Evolutionary conservation across 2,797 vertebrate species (phyloP).

Genomic region (Sebastes iracundus): DNA sequence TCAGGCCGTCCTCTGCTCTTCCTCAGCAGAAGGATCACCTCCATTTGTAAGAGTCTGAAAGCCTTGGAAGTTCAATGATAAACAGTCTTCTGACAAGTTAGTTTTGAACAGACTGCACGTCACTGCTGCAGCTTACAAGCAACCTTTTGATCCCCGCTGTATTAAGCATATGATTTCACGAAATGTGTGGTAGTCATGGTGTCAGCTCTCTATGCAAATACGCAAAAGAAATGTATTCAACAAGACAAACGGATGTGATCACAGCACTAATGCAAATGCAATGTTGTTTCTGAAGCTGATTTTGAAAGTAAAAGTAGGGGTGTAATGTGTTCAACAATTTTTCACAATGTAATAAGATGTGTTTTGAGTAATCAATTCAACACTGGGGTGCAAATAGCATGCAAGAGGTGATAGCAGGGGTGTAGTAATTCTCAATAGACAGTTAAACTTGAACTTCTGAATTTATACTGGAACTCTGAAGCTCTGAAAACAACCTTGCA

Average conservation of each 20-base stretch:
- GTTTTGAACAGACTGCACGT: neutral
- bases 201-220: slow-evolving; percentile 3
- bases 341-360: neutral
- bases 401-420: neutral
- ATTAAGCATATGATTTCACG: neutral
- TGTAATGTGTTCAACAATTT: neutral
- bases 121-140: neutral
- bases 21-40: slow-evolving; percentile 34
- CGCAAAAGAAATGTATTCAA: neutral
- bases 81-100: slow-evolving; percentile 15
- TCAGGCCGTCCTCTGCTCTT: slow-evolving; percentile 39
- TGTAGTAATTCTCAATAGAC: neutral
- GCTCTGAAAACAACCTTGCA: neutral
- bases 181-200: neutral
- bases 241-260: neutral
- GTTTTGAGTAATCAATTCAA: neutral
- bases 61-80: slow-evolving; percentile 40
- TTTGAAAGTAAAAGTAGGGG: neutral
- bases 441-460: neutral
- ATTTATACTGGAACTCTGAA: neutral
- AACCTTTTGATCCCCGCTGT: slow-evolving; percentile 20
- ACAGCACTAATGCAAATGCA: neutral
- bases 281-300: neutral
- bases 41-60: slow-evolving; percentile 37
- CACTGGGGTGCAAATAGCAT: neutral